Evolutionary conservation across 2,888 invertebrate genomes (phyloP).

Genomic region (Oasisia sp.): DNA sequence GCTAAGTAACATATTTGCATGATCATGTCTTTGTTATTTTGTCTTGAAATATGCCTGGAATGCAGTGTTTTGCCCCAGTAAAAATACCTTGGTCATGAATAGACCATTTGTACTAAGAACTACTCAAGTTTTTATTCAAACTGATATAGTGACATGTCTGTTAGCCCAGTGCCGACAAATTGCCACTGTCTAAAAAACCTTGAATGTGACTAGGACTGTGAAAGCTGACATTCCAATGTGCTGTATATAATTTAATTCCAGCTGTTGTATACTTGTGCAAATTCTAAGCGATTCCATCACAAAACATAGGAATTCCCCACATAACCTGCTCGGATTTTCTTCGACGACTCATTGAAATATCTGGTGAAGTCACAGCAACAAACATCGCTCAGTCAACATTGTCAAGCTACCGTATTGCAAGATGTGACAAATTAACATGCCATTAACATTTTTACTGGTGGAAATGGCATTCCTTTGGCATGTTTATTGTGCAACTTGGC

Average conservation of each 20-base stretch:
- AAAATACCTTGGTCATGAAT: background rate
- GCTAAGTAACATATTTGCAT: background rate
- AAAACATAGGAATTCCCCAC: background rate
- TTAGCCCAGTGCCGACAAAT: background rate
- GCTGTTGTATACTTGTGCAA: conserved; percentile 17
- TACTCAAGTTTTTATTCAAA: background rate
- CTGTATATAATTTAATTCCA: background rate
- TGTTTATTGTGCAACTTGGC: background rate
- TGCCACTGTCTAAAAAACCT: background rate
- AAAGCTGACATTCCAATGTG: background rate
- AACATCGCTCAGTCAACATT: background rate
- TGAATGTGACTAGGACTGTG: background rate
- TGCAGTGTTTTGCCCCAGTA: background rate
- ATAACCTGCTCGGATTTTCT: background rate
- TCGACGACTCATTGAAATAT: background rate
- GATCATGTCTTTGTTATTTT: background rate
- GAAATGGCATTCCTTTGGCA: background rate
- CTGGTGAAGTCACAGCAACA: background rate
- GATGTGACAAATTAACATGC: background rate
- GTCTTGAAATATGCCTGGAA: background rate
- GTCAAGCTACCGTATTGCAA: background rate
- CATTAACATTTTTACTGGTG: background rate
- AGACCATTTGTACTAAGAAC: background rate
- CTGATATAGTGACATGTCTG: background rate
- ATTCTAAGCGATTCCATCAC: background rate